Conservation (phyloP, 2,888 invertebrate species). For the Meloe dianella region DNA sequence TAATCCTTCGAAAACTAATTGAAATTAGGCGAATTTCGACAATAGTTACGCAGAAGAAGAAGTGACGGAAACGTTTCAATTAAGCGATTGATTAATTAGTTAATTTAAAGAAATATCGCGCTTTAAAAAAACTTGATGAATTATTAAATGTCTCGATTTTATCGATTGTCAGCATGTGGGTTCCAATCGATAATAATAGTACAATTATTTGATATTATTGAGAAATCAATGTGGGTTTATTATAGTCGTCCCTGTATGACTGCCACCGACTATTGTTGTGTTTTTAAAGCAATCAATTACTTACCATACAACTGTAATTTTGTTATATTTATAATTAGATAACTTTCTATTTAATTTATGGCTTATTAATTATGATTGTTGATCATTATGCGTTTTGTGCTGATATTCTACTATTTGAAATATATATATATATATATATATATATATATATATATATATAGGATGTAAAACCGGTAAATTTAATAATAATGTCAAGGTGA, state of each 20-base stretch:
- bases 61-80: background rate
- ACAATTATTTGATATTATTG: background rate
- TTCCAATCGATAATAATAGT: background rate
- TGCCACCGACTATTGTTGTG: background rate
- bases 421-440: no score
- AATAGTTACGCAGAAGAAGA: background rate
- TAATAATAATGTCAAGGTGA: slow-evolving; percentile 3
- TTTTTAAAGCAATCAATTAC: background rate
- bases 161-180: background rate
- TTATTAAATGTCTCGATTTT: background rate
- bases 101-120: background rate
- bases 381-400: background rate
- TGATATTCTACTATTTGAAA: background rate
- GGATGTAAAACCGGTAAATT: background rate
- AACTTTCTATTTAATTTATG: background rate
- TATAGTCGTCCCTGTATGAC: background rate
- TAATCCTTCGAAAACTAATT: background rate
- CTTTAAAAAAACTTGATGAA: no score
- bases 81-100: background rate
- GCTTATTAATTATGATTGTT: background rate
- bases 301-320: no score
- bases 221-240: background rate
- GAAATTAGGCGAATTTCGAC: background rate
- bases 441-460: no score
- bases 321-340: background rate